Conservation (phyloP, 2,797 vertebrate species). For the Eutrigla gurnardus region DNA sequence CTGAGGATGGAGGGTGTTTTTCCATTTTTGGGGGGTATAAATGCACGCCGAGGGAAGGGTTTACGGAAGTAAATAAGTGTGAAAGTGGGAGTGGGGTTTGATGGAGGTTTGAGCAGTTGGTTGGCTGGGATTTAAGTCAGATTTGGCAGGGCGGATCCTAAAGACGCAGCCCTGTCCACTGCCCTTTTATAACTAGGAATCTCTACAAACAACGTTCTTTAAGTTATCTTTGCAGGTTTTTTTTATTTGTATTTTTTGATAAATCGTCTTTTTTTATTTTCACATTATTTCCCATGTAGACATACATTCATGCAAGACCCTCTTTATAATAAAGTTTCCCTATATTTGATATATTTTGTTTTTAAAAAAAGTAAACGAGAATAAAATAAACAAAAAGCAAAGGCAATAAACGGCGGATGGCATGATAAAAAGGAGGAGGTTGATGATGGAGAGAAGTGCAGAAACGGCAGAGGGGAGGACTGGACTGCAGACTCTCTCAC, state of each 20-base stretch:
- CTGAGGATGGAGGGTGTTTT: conserved; percentile 32
- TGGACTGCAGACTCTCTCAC: conserved; percentile 58
- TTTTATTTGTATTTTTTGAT: conserved; percentile 64
- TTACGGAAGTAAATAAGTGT: conserved; percentile 45
- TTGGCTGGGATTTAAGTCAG: conserved; percentile 70
- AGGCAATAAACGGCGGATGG: conserved; percentile 66
- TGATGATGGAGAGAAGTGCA: conserved; percentile 52
- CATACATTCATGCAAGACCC: conserved; percentile 92
- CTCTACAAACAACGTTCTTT: conserved; percentile 82
- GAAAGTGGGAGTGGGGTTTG: conserved; percentile 33
- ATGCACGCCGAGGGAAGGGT: conserved; percentile 30
- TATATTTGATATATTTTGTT: conserved; percentile 87
- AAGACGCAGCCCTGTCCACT: conserved; percentile 66
- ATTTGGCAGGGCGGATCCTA: conserved; percentile 74
- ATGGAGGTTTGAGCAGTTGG: conserved; percentile 62
- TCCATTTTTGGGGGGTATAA: conserved; percentile 43
- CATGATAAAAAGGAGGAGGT: conserved; percentile 54
- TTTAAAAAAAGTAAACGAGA: conserved; percentile 61
- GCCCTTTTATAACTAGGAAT: conserved; percentile 75
- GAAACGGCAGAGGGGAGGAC: conserved; percentile 60
- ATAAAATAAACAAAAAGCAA: conserved; percentile 50
- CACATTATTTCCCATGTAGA: conserved; percentile 88
- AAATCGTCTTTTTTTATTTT: conserved; percentile 76
- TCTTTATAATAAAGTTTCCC: conserved; percentile 87
- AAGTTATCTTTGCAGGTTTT: conserved; percentile 78